A percentile compares a stretch with the other conserved stretches of the same genome.
Conservation (phyloP, 2,113 vertebrate species). For the Platichthys flesus region DNA sequence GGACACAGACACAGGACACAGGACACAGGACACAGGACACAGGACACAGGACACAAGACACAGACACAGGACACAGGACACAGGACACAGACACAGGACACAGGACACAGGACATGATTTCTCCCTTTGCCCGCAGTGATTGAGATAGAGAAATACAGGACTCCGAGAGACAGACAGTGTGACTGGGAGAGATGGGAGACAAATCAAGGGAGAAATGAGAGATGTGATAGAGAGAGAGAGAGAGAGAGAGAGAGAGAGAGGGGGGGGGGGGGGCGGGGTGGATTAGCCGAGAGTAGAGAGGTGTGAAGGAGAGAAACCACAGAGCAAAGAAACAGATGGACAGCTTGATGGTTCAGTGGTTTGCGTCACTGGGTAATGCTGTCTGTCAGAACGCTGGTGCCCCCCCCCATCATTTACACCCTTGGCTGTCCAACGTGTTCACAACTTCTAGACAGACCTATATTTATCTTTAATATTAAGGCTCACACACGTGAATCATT, state of each 20-base stretch:
- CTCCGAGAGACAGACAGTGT: slow-evolving; percentile 27
- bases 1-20: too few relatives aligned
- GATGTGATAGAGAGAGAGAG: background rate
- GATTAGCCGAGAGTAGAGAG: slow-evolving; percentile 16
- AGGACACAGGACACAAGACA: too few relatives aligned
- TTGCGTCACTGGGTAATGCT: slow-evolving; percentile 51
- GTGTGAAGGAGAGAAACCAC: slow-evolving; percentile 15
- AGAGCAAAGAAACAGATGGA: slow-evolving; percentile 57
- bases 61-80: too few relatives aligned
- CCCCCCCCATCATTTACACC: slow-evolving; percentile 38
- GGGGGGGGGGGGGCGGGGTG: background rate
- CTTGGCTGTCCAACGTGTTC: slow-evolving; percentile 10
- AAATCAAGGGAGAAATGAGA: slow-evolving; percentile 50
- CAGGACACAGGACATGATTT: background rate
- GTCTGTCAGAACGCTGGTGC: slow-evolving; percentile 51
- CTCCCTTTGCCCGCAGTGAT: slow-evolving; percentile 20
- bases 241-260: background rate
- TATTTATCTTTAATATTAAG: slow-evolving; percentile 30
- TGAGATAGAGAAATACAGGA: slow-evolving; percentile 42
- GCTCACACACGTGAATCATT: background rate
- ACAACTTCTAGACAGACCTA: background rate
- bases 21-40: too few relatives aligned
- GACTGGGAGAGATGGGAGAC: slow-evolving; percentile 35
- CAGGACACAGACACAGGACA: too few relatives aligned
- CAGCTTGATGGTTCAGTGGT: slow-evolving; percentile 61